A percentile compares a stretch with the other conserved stretches of the same genome.
Evolutionary conservation across 2,797 vertebrate genomes (phyloP).

Genomic region (Alectoris magna): DNA sequence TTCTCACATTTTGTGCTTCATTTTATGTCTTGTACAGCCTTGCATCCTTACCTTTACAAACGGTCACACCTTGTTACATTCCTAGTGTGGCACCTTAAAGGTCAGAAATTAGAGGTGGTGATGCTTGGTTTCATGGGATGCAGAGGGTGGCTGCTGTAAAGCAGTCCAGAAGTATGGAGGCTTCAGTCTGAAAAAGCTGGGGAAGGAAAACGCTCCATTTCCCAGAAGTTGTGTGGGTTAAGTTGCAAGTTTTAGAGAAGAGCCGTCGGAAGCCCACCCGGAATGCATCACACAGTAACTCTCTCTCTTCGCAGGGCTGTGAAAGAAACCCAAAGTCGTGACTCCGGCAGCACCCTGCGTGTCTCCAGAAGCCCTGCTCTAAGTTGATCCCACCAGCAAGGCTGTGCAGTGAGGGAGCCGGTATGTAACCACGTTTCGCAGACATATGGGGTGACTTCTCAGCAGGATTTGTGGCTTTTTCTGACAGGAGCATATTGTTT

Average conservation of each 20-base stretch:
- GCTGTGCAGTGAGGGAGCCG: background rate
- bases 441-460: background rate
- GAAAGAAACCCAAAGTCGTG: slow-evolving; percentile 26
- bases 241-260: background rate
- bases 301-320: slow-evolving; percentile 32
- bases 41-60: background rate
- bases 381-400: background rate
- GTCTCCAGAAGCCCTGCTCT: background rate
- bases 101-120: background rate
- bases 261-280: background rate
- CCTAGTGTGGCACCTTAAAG: too few relatives aligned
- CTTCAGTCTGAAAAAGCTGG: background rate
- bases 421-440: background rate
- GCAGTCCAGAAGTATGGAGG: background rate
- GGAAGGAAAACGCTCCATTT: background rate
- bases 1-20: background rate
- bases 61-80: background rate
- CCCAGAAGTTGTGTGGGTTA: slow-evolving; percentile 29
- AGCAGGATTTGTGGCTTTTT: background rate
- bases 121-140: background rate
- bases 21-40: background rate
- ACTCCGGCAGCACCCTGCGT: background rate
- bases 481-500: background rate
- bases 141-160: background rate
- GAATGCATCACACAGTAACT: background rate